Evolutionary conservation across 2,113 vertebrate genomes (phyloP), one percentile per base, ranked within the genome.

Genomic region (Burhinus oedicnemus): DNA sequence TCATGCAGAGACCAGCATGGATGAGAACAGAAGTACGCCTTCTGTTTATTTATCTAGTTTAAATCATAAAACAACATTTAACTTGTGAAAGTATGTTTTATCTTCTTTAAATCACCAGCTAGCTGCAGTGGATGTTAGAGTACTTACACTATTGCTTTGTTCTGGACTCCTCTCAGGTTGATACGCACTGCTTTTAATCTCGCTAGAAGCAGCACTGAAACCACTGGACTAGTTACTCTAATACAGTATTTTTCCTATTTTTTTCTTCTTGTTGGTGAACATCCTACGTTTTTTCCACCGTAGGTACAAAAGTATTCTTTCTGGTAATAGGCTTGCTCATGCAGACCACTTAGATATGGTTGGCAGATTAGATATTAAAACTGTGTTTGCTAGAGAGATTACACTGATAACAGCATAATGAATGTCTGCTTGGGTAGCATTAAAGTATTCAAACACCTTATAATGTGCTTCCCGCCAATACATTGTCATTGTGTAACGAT

Each of bases 191-290:
- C 9, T 88, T 92, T 72, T 54, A 60, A 32, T 42, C 38, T 80
- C 0, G 0, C 12, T 47, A 47, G 26, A 92, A 52, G 29, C 38
- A 88, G 26, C 8, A 68, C 7, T 7, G 27, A 84, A 96, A 58
- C 19, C n/a, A 49, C 22, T 26, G 11, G 8, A 19, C n/a, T 64
- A 30, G 47, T 79, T 74, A 60, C 13, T 34, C 26, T 22, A 58
- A 71, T 4, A 40, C 1, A 42, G 2, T 62, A 30, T 36, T 66
- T 36, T 11, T 14, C 9, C 1, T 9, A 8, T 8, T 3, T 3
- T 52, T 16, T 16, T 2, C 15, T 47, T 83, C 69, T 34, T 42
- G 8, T 19, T 77, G 9, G 21, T 44, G 26, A 40, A 78, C 15
- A 78, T 15, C 15, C 34, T 49, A 40, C 11, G 55, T 8, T 45